A percentile compares a stretch with the other conserved stretches of the same genome.
Evolutionary conservation across 2,113 vertebrate species (phyloP).

Genomic region (Motacilla alba): DNA sequence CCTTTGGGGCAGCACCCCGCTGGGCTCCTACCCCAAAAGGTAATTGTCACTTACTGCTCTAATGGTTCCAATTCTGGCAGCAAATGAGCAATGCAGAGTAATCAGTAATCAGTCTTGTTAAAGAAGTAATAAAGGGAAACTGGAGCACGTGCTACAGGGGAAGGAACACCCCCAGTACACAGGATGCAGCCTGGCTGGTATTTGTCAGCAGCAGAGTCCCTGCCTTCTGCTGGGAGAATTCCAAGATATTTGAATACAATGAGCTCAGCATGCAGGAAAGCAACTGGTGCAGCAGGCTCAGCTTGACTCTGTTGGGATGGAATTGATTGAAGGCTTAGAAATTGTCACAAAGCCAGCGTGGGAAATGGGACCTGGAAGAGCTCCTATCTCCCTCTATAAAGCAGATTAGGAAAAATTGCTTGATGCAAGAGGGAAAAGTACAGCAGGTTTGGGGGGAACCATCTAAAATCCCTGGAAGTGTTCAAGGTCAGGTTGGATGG

Average conservation of each 20-base stretch:
- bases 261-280: background rate
- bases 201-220: background rate
- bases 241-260: background rate
- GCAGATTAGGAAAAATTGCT: background rate
- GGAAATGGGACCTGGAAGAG: background rate
- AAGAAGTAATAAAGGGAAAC: conserved; percentile 62
- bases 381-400: background rate
- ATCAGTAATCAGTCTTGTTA: conserved; percentile 38
- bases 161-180: background rate
- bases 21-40: background rate
- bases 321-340: background rate
- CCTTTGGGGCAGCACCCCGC: background rate
- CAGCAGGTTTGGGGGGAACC: background rate
- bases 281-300: background rate
- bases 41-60: conserved; percentile 52
- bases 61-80: conserved; percentile 59
- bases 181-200: background rate
- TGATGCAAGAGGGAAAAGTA: background rate
- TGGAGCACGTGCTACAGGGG: background rate
- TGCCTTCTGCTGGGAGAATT: background rate
- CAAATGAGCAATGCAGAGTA: conserved; percentile 43
- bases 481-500: background rate
- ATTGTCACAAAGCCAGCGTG: background rate
- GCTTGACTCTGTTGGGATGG: background rate
- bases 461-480: background rate